Base-by-base conservation (phyloP, 1,140 invertebrate species). In the Leucophenga varia region DNA sequence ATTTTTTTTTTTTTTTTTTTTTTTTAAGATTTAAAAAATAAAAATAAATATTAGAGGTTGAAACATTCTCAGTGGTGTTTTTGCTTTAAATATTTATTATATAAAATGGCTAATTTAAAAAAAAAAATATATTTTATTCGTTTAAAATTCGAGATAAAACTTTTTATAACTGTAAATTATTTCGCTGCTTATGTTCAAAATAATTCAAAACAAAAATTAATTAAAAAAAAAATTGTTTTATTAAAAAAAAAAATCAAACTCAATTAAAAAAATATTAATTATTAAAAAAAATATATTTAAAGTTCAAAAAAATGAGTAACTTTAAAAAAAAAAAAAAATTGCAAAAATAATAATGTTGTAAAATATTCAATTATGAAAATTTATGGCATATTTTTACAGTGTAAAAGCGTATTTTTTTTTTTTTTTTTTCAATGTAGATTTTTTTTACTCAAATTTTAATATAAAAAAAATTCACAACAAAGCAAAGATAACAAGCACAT, bases 351-450 rank as follows among this genome's bases (percentile, higher is more conserved):
- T 6, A 25, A 25, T 25, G 22, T 25, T 25, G 10, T 25, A 25
- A 25, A 25, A 25, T n/a, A n/a, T n/a, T n/a, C n/a, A n/a, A n/a
- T n/a, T n/a, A 25, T 25, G 22, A 25, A 5, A 6, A 10, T 25
- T 6, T 6, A 25, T 25, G 22, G 22, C 5, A 25, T 10, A 34
- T 57, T 51, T 51, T 47, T 63, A 61, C 63, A 67, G 63, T 67
- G 63, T 67, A 67, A 67, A 67, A 67, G 63, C 63, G 54, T 22
- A 53, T 64, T 60, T 30, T 55, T 47, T 35, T 42, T 48, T 30
- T 22, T 54, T 17, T 45, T 16, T 22, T 25, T 44, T 49, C 45
- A 43, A 49, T 13, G 16, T 34, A n/a, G n/a, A 14, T 31, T 49
- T 39, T 57, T 54, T 25, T 13, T 37, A 43, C 17, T 49, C 43